phyloP scores from a whole-genome alignment of 2,113 vertebrate species.

The Hassar affinis region DNA sequence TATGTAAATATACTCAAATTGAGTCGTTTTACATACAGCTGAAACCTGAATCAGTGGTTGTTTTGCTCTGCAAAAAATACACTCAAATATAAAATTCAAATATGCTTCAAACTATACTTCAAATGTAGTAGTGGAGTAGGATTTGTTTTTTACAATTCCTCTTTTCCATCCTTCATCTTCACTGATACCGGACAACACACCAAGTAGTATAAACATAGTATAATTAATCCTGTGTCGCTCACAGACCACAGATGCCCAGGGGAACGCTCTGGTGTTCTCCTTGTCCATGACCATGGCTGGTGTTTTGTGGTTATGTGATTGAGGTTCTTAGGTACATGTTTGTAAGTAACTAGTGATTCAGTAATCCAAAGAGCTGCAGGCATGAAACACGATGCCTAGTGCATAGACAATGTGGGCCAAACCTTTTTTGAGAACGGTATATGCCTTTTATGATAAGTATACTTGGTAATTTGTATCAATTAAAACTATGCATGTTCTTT shows the following conservation, averaged over 20 bases:
- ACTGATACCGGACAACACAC: not conserved
- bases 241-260: conserved; percentile 49
- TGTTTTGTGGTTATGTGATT: conserved; percentile 39
- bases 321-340: conserved; percentile 34
- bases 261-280: conserved; percentile 58
- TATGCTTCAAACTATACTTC: not conserved
- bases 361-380: conserved; percentile 35
- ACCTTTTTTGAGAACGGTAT: not conserved
- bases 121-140: not conserved
- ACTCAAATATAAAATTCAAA: not conserved
- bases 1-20: conserved; percentile 27
- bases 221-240: conserved; percentile 11
- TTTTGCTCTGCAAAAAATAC: not conserved
- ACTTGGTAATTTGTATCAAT: not conserved
- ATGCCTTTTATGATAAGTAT: not conserved
- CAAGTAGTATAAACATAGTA: not conserved
- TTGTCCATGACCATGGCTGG: conserved; percentile 38
- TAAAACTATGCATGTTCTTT: not conserved
- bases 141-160: not conserved
- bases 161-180: not conserved
- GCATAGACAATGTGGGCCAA: not conserved
- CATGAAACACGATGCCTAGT: conserved; percentile 9
- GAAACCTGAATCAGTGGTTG: not conserved
- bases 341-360: conserved; percentile 46
- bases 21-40: conserved; percentile 17